Base-by-base conservation (phyloP, 2,888 invertebrate species). In the Anorthoa munda region DNA sequence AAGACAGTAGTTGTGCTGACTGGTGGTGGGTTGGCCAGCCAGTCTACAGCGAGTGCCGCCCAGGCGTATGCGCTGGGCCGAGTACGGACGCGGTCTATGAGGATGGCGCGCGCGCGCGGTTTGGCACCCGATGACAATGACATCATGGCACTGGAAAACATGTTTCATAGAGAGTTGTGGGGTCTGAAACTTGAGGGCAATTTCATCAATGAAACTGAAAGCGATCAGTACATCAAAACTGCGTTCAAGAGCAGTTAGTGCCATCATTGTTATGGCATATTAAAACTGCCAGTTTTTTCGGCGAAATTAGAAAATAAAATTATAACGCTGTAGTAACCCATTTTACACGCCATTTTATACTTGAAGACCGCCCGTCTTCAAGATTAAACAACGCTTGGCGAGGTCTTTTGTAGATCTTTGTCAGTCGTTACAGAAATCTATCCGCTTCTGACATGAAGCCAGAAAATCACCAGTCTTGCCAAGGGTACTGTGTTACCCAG, bases 21-120 rank as follows among this genome's bases (percentile, higher is more conserved):
- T 58, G 21, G 5, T 9, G 66, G 13, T 12, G 75, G 46, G 11
- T 59, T 51, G 17, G 9, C 94, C 88, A 93, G 79, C 93, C 92
- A 94, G 78, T 93, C 91, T 13, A 94, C 91, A 59, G 95, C 94
- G 5, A 95, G 90, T 0, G 94, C 93, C 81, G 94, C 90, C 96
- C 96, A 96, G 0, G 93, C 88, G 84, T 95, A 95, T 0, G 96
- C 95, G 74, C 92, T 94, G 31, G 96, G 95, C 51, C 93, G 92
- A 2, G 93, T 87, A 1, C 94, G 93, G 12, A 94, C 85, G 12
- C 96, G 83, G 59, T 95, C 95, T 2, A 94, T 84, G 17, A 96
- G 78, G 0, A 90, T 63, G 0, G 91, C 78, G 12, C 92, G 90
- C 53, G 87, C 86, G 0, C 89, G 90, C 21, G 86, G 84, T 0